Percentiles rank a stretch among this genome's conserved stretches.
These are phyloP conservation scores for Trissolcus japonicus DNA, from an alignment of 2,888 invertebrate species.

Conservation along the genomic window DNA sequence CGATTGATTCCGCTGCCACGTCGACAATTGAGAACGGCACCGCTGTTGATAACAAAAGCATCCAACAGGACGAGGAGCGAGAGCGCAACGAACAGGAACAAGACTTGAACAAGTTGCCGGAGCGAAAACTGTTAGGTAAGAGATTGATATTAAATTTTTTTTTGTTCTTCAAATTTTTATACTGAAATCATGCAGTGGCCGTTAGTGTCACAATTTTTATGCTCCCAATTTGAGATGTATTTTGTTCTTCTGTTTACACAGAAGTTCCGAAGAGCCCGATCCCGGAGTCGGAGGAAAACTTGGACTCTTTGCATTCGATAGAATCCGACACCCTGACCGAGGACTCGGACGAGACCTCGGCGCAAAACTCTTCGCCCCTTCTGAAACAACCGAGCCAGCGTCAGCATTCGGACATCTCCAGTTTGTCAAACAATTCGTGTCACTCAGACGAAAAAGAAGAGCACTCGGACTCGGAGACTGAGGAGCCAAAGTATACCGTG, in stretches of 20 bases:
- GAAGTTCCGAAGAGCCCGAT: constrained; percentile 59
- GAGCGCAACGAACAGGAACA: constrained; percentile 4
- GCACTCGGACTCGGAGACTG: constrained; percentile 72
- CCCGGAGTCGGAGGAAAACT: constrained; percentile 69
- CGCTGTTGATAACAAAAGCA: neutral
- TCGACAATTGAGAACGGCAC: constrained; percentile 1
- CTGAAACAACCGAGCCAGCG: constrained; percentile 67
- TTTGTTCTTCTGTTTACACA: constrained; percentile 12
- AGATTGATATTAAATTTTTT: no score
- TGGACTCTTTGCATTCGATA: constrained; percentile 72
- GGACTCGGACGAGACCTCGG: constrained; percentile 70
- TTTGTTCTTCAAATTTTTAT: no score
- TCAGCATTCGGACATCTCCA: constrained; percentile 70
- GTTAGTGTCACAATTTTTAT: no score
- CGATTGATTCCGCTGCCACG: constrained; percentile 14
- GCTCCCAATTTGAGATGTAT: neutral
- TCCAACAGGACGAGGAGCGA: neutral
- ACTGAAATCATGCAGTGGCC: no score
- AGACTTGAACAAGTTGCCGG: constrained; percentile 14
- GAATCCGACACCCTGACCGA: constrained; percentile 74
- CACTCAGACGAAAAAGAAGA: constrained; percentile 73
- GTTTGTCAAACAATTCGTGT: constrained; percentile 69
- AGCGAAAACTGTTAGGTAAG: constrained; percentile 48
- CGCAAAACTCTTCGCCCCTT: constrained; percentile 45
- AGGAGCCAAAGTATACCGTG: constrained; percentile 77